These are phyloP conservation scores for Contarinia nasturtii DNA, from an alignment of 1,140 invertebrate species.

Conservation along the genomic window DNA sequence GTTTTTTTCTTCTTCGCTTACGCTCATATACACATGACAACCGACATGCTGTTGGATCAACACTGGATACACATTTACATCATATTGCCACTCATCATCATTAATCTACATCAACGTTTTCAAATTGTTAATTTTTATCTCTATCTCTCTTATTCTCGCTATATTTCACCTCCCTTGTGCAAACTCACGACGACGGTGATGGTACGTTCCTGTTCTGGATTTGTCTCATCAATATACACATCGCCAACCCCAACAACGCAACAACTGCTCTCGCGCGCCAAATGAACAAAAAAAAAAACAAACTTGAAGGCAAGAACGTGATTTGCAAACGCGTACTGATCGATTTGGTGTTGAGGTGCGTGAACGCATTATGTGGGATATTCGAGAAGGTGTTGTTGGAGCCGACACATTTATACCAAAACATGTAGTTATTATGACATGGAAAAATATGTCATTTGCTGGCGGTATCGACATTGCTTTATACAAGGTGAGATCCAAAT, in stretches of 20 bases:
- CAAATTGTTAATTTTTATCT: too few species aligned
- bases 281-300: too few species aligned
- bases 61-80: too few species aligned
- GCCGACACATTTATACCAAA: conserved; percentile 77
- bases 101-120: too few species aligned
- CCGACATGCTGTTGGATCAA: too few species aligned
- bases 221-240: too few species aligned
- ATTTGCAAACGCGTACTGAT: conserved; percentile 55
- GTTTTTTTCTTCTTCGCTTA: too few species aligned
- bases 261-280: neutral
- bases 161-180: neutral
- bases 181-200: too few species aligned
- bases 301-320: conserved; percentile 36
- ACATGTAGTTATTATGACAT: conserved; percentile 79
- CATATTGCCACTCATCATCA: too few species aligned
- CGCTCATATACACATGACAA: too few species aligned
- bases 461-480: conserved; percentile 68
- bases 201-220: too few species aligned
- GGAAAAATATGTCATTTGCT: conserved; percentile 88
- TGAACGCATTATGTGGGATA: conserved; percentile 72
- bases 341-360: conserved; percentile 70
- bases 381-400: conserved; percentile 77
- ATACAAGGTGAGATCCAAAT: conserved; percentile 38
- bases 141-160: too few species aligned
- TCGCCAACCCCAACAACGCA: neutral